Evolutionary conservation across 2,797 vertebrate species (phyloP).

Genomic region (Hypotaenidia okinawae): DNA sequence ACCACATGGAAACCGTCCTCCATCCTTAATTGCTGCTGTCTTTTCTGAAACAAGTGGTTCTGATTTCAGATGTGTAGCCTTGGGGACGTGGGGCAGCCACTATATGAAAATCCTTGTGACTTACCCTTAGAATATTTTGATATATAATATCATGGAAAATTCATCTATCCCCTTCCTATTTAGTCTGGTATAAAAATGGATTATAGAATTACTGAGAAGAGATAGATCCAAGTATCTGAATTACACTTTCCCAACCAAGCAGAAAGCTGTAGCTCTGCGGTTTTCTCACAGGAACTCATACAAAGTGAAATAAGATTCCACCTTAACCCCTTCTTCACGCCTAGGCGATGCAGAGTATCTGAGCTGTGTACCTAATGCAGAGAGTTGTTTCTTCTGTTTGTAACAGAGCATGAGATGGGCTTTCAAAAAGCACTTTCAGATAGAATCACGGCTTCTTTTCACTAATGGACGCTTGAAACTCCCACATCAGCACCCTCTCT

Average conservation of each 20-base stretch:
- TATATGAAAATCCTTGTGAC: background rate
- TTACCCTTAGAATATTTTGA: background rate
- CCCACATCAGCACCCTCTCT: background rate
- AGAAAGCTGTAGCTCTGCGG: background rate
- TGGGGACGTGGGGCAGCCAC: accelerated
- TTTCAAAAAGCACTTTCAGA: background rate
- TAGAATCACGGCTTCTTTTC: background rate
- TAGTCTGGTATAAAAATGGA: background rate
- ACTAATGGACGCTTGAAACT: background rate
- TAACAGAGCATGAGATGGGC: background rate
- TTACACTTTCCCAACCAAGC: background rate
- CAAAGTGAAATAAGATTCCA: background rate
- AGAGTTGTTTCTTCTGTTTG: background rate
- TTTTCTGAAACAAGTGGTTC: background rate
- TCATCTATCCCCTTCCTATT: background rate
- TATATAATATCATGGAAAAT: background rate
- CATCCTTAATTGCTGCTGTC: background rate
- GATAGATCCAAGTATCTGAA: background rate
- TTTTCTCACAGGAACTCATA: background rate
- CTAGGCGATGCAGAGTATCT: background rate
- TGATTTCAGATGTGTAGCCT: background rate
- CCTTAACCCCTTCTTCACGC: background rate
- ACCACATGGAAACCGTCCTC: background rate
- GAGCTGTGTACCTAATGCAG: background rate
- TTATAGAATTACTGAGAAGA: background rate